Percentiles rank a stretch among this genome's conserved stretches.
Evolutionary conservation across 2,888 invertebrate species (phyloP).

Genomic region (Xanthia icteritia): DNA sequence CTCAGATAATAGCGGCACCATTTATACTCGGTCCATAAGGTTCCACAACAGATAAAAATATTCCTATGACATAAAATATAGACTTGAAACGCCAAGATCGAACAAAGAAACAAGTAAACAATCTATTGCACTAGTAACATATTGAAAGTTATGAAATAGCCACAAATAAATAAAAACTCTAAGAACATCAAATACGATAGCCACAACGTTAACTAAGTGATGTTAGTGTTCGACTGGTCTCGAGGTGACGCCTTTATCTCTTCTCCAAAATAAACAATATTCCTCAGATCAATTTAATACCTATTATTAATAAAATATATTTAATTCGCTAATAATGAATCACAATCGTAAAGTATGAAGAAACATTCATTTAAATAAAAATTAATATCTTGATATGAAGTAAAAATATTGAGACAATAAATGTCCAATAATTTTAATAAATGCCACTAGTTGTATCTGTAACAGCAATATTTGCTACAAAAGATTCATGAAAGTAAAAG

Average conservation of each 20-base stretch:
- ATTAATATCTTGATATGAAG: slow-evolving; percentile 11
- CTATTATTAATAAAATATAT: neutral
- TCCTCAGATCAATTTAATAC: slow-evolving; percentile 34
- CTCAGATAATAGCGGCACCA: slow-evolving; percentile 68
- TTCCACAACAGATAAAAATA: slow-evolving; percentile 63
- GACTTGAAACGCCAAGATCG: slow-evolving; percentile 55
- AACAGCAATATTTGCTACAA: neutral
- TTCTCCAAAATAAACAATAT: slow-evolving; percentile 39
- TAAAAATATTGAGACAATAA: slow-evolving; percentile 22
- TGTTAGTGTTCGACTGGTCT: slow-evolving; percentile 45
- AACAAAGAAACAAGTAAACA: slow-evolving; percentile 59
- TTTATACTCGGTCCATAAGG: slow-evolving; percentile 60
- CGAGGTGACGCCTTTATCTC: slow-evolving; percentile 13
- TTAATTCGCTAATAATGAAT: slow-evolving; percentile 4
- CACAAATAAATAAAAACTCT: slow-evolving; percentile 66
- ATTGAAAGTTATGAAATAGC: slow-evolving; percentile 59
- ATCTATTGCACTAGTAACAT: slow-evolving; percentile 67
- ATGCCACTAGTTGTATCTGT: slow-evolving; percentile 26
- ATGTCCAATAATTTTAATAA: slow-evolving; percentile 29
- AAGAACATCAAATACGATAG: slow-evolving; percentile 59
- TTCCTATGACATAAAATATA: slow-evolving; percentile 57
- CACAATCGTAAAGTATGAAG: neutral
- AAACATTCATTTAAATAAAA: neutral
- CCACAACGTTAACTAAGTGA: slow-evolving; percentile 52
- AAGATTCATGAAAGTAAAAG: slow-evolving; percentile 5